These are phyloP conservation scores for Mycetomoellerius zeteki DNA, from an alignment of 1,140 invertebrate genomes.

Conservation along the genomic window DNA sequence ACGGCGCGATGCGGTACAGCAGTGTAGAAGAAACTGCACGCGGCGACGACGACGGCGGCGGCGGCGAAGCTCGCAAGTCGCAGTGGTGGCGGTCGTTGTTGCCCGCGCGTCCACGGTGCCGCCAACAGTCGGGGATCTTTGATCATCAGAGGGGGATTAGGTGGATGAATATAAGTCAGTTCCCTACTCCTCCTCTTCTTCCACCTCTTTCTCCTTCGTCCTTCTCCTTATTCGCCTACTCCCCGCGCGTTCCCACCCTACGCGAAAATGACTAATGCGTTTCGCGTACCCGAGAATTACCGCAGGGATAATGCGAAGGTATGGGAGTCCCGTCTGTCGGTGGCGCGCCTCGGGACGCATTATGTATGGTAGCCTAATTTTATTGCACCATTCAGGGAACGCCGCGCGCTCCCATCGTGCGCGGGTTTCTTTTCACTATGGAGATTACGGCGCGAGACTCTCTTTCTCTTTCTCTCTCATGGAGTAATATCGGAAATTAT, in stretches of 20 bases:
- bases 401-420: conserved; percentile 24
- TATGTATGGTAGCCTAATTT: conserved; percentile 76
- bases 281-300: conserved; percentile 72
- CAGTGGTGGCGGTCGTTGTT: conserved; percentile 66
- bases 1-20: conserved; percentile 35
- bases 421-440: conserved; percentile 32
- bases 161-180: conserved; percentile 74
- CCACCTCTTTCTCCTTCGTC: background rate
- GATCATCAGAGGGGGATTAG: conserved; percentile 70
- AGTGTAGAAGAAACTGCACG: conserved; percentile 63
- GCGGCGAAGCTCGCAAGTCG: background rate
- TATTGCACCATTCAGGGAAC: conserved; percentile 63
- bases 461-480: background rate
- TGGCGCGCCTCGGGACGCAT: conserved; percentile 51
- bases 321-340: conserved; percentile 66
- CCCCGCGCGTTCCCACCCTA: conserved; percentile 11
- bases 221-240: background rate
- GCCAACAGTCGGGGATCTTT: conserved; percentile 67
- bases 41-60: background rate
- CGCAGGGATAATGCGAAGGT: conserved; percentile 67
- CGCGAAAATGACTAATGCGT: conserved; percentile 73
- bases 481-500: conserved; percentile 51
- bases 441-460: conserved; percentile 37
- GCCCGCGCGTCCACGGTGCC: conserved; percentile 28
- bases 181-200: background rate